These are phyloP conservation scores for Eumeta japonica DNA, from an alignment of 1,140 invertebrate species.

Conservation along the genomic window DNA sequence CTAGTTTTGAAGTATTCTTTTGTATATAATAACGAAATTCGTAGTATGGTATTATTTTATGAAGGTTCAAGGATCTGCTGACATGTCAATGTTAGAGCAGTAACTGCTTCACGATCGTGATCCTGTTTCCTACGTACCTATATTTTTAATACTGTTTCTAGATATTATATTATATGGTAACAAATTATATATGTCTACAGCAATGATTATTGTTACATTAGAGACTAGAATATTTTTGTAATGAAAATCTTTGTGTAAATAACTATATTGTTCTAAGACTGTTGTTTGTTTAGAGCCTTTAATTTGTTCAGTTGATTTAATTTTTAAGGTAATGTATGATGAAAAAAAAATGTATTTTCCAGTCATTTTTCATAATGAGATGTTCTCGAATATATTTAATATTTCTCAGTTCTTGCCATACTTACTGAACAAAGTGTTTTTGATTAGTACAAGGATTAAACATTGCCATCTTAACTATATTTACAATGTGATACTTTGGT, in stretches of 20 bases:
- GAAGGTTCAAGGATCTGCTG: too few relatives aligned
- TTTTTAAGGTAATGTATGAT: constrained; percentile 33
- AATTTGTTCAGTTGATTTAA: constrained; percentile 49
- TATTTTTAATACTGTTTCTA: constrained; percentile 55
- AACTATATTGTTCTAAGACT: constrained; percentile 53
- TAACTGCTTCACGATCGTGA: too few relatives aligned
- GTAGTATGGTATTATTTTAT: too few relatives aligned
- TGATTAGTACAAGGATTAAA: too few relatives aligned
- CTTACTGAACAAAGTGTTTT: too few relatives aligned
- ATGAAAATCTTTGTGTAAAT: constrained; percentile 52
- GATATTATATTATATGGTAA: constrained; percentile 46
- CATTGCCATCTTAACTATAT: too few relatives aligned
- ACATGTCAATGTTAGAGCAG: too few relatives aligned
- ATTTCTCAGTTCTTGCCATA: constrained; percentile 26
- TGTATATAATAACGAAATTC: too few relatives aligned
- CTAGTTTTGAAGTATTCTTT: too few relatives aligned
- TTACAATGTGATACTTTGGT: too few relatives aligned
- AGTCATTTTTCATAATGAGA: constrained; percentile 38
- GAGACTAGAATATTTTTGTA: constrained; percentile 54
- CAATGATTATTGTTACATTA: constrained; percentile 44
- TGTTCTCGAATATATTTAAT: constrained; percentile 7
- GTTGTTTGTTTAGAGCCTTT: constrained; percentile 56
- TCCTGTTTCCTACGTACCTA: too few relatives aligned
- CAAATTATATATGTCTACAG: constrained; percentile 54
- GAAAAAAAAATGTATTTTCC: constrained; percentile 51